phyloP scores from a whole-genome alignment of 2,113 vertebrate species.

The Anarrhichthys ocellatus region DNA sequence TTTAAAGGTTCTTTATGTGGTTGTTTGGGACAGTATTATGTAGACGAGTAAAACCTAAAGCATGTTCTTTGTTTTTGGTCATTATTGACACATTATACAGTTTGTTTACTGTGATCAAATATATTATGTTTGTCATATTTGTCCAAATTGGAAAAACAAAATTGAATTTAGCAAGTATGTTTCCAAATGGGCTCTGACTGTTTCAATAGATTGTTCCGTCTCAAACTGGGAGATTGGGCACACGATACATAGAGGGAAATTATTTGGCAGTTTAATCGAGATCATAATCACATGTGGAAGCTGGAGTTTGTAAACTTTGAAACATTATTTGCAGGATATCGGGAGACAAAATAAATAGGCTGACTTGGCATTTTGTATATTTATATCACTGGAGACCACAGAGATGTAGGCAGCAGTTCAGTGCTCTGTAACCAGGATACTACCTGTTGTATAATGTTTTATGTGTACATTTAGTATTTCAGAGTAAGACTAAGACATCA shows the following conservation, averaged over 20 bases:
- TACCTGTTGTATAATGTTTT: background rate
- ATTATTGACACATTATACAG: background rate
- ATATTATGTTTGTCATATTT: background rate
- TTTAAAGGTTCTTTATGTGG: conserved; percentile 10
- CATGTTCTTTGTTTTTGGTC: background rate
- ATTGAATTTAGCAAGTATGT: background rate
- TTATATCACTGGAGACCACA: background rate
- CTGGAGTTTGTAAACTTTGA: background rate
- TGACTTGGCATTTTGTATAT: background rate
- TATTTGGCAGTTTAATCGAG: background rate
- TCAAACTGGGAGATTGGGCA: background rate
- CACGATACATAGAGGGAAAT: background rate
- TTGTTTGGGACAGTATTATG: background rate
- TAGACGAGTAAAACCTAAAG: background rate
- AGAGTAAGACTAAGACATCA: background rate
- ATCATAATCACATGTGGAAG: background rate
- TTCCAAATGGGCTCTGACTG: background rate
- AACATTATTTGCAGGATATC: background rate
- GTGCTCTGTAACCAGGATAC: background rate
- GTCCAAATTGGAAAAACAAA: background rate
- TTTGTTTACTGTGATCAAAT: background rate
- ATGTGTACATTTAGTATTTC: background rate
- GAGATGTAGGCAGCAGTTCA: background rate
- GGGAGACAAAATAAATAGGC: background rate
- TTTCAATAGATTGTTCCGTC: background rate